phyloP scores from a whole-genome alignment of 2,797 vertebrate genomes.

The Graptemys geographica region DNA sequence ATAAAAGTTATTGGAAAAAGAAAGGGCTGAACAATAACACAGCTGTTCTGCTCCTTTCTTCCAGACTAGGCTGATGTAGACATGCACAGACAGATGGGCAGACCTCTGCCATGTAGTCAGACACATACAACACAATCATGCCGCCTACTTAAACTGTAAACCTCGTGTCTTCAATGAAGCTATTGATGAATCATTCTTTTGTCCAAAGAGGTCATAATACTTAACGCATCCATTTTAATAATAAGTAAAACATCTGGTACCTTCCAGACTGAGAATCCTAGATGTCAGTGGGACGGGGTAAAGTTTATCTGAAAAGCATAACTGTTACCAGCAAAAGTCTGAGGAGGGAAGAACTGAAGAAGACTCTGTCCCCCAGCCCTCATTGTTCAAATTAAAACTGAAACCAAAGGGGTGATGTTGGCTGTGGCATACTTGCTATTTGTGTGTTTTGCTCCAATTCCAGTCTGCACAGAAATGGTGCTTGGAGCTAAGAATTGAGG shows the following conservation, averaged over 20 bases:
- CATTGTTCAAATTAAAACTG: not conserved
- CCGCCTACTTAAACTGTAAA: not conserved
- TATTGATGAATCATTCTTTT: not conserved
- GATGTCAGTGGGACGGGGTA: not conserved
- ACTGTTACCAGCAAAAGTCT: not conserved
- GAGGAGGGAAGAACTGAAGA: not conserved
- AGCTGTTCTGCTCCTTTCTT: not conserved
- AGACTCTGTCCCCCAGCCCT: not conserved
- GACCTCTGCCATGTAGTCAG: not conserved
- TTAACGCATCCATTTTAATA: not conserved
- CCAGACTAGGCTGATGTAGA: not conserved
- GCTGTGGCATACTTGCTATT: accelerated
- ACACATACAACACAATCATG: not conserved
- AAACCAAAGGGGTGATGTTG: not conserved
- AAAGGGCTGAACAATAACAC: not conserved
- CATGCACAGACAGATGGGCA: not conserved
- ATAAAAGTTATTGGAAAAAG: not conserved
- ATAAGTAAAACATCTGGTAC: not conserved
- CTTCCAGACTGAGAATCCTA: not conserved
- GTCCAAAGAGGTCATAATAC: not conserved
- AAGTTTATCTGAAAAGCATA: not conserved
- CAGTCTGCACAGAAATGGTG: not conserved
- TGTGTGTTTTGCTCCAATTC: accelerated
- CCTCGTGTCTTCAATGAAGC: not conserved
- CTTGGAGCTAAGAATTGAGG: not conserved